These are phyloP conservation scores for Philhelius pedissequus DNA, from an alignment of 2,888 invertebrate genomes.

Conservation along the genomic window DNA sequence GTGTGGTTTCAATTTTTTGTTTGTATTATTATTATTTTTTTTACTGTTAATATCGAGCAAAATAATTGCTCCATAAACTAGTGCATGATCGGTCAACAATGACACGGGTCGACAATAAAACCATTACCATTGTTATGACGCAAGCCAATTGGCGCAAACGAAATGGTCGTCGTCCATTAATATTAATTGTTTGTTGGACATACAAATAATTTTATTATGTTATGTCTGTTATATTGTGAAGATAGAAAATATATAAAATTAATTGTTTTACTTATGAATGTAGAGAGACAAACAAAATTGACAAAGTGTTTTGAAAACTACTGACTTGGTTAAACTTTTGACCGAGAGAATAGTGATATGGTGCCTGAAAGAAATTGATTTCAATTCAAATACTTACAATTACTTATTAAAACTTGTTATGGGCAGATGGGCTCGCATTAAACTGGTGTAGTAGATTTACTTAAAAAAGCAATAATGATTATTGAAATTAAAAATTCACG, in stretches of 20 bases:
- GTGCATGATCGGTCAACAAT: neutral
- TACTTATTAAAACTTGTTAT: neutral
- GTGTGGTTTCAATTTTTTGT: neutral
- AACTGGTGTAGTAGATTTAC: neutral
- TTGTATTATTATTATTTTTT: neutral
- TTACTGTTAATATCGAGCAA: neutral
- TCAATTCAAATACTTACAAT: neutral
- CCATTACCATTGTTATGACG: slow-evolving; percentile 4
- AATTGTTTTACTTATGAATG: neutral
- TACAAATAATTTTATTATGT: neutral
- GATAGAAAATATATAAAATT: neutral
- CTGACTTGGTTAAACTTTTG: neutral
- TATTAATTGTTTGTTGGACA: slow-evolving; percentile 16
- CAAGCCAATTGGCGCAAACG: slow-evolving; percentile 9
- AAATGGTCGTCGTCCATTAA: slow-evolving; percentile 1
- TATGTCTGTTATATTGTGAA: neutral
- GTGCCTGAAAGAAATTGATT: neutral
- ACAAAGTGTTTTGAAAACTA: neutral
- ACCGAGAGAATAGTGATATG: neutral
- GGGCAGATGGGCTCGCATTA: neutral
- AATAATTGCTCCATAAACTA: neutral
- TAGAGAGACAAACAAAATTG: neutral
- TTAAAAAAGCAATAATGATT: neutral
- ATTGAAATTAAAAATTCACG: no score
- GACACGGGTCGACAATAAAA: slow-evolving; percentile 8